A percentile compares a stretch with the other conserved stretches of the same genome.
These are phyloP conservation scores for Petrocephalus zakoni DNA, from an alignment of 2,113 vertebrate species.

Conservation along the genomic window DNA sequence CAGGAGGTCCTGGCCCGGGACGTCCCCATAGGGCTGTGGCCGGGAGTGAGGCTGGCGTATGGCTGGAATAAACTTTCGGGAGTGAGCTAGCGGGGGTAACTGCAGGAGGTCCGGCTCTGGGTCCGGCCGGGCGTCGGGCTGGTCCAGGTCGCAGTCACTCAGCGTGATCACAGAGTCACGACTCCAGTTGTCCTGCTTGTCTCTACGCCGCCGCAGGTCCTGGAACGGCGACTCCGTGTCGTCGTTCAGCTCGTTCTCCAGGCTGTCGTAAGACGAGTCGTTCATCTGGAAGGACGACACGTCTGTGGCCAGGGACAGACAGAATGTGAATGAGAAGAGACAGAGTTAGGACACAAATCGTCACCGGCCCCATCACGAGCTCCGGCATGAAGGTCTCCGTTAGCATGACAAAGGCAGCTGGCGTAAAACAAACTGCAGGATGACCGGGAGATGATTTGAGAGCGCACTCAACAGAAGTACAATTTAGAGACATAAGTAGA, in stretches of 20 bases:
- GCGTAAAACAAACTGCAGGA: neutral
- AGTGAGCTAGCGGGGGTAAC: constrained; percentile 53
- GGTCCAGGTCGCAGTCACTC: constrained; percentile 75
- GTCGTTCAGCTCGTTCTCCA: constrained; percentile 84
- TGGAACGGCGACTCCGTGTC: constrained; percentile 73
- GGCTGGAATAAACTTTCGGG: constrained; percentile 43
- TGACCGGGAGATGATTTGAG: neutral
- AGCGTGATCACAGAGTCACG: constrained; percentile 83
- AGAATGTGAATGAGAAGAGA: neutral
- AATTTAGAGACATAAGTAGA: constrained; percentile 1
- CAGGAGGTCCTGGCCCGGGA: constrained; percentile 34
- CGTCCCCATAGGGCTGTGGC: constrained; percentile 18
- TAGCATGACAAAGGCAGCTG: neutral
- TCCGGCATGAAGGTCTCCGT: neutral
- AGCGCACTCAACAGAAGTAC: neutral
- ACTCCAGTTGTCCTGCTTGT: constrained; percentile 75
- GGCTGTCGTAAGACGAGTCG: constrained; percentile 86
- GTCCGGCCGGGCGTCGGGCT: constrained; percentile 58
- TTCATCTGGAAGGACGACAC: constrained; percentile 78
- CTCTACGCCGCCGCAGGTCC: constrained; percentile 54
- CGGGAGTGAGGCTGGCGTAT: constrained; percentile 41
- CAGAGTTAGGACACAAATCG: neutral
- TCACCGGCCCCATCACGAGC: neutral
- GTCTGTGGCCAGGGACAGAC: constrained; percentile 53
- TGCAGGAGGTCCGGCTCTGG: constrained; percentile 55